Conservation (phyloP, 2,888 invertebrate species). For the Keiferia lycopersicella region DNA sequence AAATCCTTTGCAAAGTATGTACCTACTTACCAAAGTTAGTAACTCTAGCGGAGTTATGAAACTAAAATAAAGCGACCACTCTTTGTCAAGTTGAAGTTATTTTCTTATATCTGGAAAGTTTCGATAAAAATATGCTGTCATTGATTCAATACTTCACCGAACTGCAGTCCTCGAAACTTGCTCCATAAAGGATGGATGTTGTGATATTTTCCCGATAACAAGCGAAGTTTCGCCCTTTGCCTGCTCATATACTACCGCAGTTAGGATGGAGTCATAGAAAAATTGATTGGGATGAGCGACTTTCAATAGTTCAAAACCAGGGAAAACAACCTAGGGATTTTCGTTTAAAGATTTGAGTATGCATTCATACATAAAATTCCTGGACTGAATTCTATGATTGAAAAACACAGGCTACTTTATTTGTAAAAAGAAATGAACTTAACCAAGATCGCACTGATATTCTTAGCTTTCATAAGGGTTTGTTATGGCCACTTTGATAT, state of each 20-base stretch:
- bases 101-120: not conserved
- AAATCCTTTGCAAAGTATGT: no score
- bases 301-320: not conserved
- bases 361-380: no score
- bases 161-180: constrained; percentile 63
- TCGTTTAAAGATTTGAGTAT: no score
- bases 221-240: constrained; percentile 66
- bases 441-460: no score
- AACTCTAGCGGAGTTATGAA: not conserved
- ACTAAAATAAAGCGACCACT: not conserved
- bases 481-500: no score
- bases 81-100: not conserved
- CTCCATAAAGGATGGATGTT: constrained; percentile 65
- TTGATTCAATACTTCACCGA: constrained; percentile 45
- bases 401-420: no score
- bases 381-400: no score
- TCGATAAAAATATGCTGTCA: constrained; percentile 34
- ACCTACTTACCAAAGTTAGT: no score
- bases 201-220: constrained; percentile 75
- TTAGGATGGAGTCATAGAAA: not conserved
- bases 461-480: no score
- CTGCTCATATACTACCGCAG: constrained; percentile 25
- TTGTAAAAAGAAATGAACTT: no score
- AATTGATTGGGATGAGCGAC: not conserved
- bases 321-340: no score